phyloP scores from a whole-genome alignment of 2,888 invertebrate genomes.

The Lepidonotus clava region DNA sequence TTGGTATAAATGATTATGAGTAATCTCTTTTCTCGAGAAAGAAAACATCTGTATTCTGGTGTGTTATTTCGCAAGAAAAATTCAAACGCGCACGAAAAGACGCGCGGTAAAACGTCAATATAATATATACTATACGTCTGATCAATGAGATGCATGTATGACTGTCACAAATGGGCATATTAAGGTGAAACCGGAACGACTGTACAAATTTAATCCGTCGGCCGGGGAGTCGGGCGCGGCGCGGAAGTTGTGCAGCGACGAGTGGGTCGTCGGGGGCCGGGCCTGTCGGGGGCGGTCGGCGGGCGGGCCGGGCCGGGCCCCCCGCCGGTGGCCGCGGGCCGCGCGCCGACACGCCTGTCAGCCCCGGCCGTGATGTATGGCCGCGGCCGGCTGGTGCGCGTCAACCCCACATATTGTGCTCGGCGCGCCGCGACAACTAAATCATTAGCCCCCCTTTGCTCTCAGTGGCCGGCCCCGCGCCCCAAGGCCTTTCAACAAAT shows the following conservation, averaged over 20 bases:
- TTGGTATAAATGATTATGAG: no score
- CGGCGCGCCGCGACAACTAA: conserved; percentile 3
- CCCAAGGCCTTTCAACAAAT: background rate
- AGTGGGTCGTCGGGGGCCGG: background rate
- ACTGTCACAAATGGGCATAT: no score
- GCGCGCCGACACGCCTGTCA: conserved; percentile 30
- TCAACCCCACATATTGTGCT: conserved; percentile 13
- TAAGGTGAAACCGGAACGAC: no score
- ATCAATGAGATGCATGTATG: no score
- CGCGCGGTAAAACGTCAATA: no score
- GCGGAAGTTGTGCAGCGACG: background rate
- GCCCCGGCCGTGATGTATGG: conserved; percentile 20
- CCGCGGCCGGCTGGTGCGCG: conserved; percentile 24
- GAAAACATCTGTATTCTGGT: no score
- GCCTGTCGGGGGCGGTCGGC: background rate
- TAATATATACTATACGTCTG: no score
- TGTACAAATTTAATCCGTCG: no score
- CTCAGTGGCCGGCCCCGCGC: background rate
- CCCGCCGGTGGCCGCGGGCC: background rate
- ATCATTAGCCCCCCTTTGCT: background rate
- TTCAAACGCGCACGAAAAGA: no score
- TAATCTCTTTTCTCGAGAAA: no score
- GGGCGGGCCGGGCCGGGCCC: background rate
- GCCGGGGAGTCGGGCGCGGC: no score
- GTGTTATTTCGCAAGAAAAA: no score